Percentiles rank a stretch among this genome's conserved stretches.
Evolutionary conservation across 2,113 vertebrate species (phyloP).

Genomic region (Coryphaenoides rupestris): DNA sequence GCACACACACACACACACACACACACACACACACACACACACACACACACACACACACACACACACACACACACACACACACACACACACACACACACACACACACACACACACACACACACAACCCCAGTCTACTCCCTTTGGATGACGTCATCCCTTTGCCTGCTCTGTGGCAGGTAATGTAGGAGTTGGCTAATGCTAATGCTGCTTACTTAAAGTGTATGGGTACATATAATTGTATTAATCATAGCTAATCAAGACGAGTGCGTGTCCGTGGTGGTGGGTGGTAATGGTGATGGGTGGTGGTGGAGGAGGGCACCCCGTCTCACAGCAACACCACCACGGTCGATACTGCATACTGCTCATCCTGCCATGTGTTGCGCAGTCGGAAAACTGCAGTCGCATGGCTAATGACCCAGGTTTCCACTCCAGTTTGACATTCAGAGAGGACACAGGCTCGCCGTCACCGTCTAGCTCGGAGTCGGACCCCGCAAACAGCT

Average conservation of each 20-base stretch:
- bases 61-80: too few relatives aligned
- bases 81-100: too few relatives aligned
- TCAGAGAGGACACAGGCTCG: slow-evolving; percentile 18
- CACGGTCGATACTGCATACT: slow-evolving; percentile 1
- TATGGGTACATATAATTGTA: slow-evolving; percentile 10
- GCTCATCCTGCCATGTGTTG: slow-evolving; percentile 4
- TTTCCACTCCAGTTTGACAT: slow-evolving; percentile 5
- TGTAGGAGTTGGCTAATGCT: too few relatives aligned
- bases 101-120: too few relatives aligned
- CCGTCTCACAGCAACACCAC: slow-evolving; percentile 37
- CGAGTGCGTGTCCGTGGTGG: too few relatives aligned
- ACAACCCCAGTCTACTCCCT: slow-evolving; percentile 20
- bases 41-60: too few relatives aligned
- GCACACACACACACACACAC: too few relatives aligned
- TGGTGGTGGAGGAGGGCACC: background rate
- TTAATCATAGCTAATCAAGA: slow-evolving; percentile 23
- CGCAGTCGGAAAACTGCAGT: background rate
- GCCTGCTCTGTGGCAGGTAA: too few relatives aligned
- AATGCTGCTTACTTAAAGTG: too few relatives aligned
- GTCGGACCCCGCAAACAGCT: slow-evolving; percentile 1
- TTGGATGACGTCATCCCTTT: slow-evolving; percentile 9
- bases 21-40: too few relatives aligned
- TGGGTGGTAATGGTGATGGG: too few relatives aligned
- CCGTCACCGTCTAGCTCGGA: slow-evolving; percentile 15
- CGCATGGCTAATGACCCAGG: background rate